Percentiles rank a stretch among this genome's conserved stretches.
phyloP scores from a whole-genome alignment of 2,888 invertebrate genomes.

The Metalampra italica region DNA sequence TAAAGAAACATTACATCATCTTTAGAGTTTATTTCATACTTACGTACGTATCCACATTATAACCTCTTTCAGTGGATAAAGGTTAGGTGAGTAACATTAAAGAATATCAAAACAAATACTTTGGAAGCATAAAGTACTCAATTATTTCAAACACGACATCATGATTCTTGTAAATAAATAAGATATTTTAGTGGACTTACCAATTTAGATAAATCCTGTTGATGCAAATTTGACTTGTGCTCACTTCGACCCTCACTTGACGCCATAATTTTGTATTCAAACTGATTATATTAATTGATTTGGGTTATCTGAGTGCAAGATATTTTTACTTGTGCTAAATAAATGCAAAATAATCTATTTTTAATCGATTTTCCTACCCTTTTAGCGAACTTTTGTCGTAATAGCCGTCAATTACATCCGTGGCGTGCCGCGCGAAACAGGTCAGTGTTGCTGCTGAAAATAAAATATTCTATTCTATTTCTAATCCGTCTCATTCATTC shows the following conservation, averaged over 20 bases:
- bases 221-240: slow-evolving; percentile 89
- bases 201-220: slow-evolving; percentile 94
- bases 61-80: neutral
- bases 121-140: neutral
- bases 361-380: too few species aligned
- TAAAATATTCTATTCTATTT: neutral
- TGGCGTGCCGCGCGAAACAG: too few species aligned
- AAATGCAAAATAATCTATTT: too few species aligned
- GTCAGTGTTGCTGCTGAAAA: slow-evolving; percentile 14
- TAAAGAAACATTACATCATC: slow-evolving; percentile 6
- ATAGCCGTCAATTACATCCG: slow-evolving; percentile 10
- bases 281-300: neutral
- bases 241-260: slow-evolving; percentile 67
- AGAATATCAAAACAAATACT: slow-evolving; percentile 1
- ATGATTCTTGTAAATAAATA: slow-evolving; percentile 10
- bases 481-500: too few species aligned
- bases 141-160: neutral
- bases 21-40: slow-evolving; percentile 5
- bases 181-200: slow-evolving; percentile 76
- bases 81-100: neutral
- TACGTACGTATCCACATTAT: too few species aligned
- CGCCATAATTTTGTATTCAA: slow-evolving; percentile 49
- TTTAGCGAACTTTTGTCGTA: too few species aligned
- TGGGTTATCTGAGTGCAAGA: too few species aligned
- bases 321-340: too few species aligned